Conservation (phyloP, 2,113 vertebrate genomes). For the human region DNA sequence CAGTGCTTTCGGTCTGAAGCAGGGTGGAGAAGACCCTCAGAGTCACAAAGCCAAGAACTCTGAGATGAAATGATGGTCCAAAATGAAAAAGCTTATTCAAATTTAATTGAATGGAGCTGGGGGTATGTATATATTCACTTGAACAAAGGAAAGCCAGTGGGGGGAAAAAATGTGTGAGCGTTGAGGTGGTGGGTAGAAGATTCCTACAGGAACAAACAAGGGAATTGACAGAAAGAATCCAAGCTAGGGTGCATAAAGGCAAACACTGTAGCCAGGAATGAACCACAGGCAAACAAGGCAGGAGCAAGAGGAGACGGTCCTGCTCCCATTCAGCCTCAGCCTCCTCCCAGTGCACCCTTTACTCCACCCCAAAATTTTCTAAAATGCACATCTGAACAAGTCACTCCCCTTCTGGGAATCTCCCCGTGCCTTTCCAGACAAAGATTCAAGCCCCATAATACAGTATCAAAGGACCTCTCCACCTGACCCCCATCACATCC, state of each 20-base stretch:
- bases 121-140: not conserved
- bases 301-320: not conserved
- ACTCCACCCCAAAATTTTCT: not conserved
- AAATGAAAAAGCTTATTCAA: not conserved
- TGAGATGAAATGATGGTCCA: not conserved
- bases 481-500: not conserved
- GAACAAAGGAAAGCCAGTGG: not conserved
- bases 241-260: not conserved
- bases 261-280: not conserved
- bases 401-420: not conserved
- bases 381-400: not conserved
- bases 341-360: not conserved
- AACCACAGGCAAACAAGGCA: not conserved
- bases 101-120: not conserved
- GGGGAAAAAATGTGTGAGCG: not conserved
- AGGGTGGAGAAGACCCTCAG: too few relatives aligned
- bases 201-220: not conserved
- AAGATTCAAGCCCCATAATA: not conserved
- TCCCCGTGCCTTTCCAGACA: not conserved
- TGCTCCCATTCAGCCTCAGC: not conserved
- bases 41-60: not conserved
- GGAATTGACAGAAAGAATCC: not conserved
- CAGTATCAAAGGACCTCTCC: not conserved
- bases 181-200: not conserved
- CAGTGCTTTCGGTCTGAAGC: not conserved